Percentiles rank a stretch among this genome's conserved stretches.
Evolutionary conservation across 2,113 vertebrate genomes (phyloP).

Genomic region (Phalacrocorax carbo): DNA sequence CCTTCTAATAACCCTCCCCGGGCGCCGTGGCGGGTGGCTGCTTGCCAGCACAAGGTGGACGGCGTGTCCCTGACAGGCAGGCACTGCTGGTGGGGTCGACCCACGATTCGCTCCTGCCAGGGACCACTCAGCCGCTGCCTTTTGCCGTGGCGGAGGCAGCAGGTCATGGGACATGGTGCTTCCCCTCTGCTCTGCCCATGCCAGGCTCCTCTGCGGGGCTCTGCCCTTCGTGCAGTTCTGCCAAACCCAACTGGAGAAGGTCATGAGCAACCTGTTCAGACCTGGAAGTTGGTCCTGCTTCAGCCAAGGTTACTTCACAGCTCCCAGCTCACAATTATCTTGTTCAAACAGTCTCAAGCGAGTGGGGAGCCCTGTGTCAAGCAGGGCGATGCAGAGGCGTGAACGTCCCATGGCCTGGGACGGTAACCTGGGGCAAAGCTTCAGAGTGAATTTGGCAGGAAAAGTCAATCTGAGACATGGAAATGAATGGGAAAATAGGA

Average conservation of each 20-base stretch:
- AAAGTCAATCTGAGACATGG: background rate
- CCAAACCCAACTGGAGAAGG: background rate
- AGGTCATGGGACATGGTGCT: rapidly evolving
- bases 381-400: background rate
- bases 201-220: background rate
- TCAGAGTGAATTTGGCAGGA: background rate
- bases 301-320: background rate
- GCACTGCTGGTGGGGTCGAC: background rate
- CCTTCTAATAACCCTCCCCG: rapidly evolving
- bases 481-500: background rate
- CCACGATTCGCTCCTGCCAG: background rate
- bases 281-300: background rate
- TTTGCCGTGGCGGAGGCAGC: rapidly evolving
- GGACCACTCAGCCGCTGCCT: rapidly evolving
- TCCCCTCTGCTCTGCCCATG: background rate
- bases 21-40: rapidly evolving
- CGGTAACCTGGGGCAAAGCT: background rate
- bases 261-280: background rate
- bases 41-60: rapidly evolving
- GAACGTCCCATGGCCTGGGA: no score
- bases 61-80: rapidly evolving
- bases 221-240: background rate
- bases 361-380: background rate
- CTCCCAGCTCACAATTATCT: background rate
- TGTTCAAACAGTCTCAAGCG: background rate